Evolutionary conservation across 2,888 invertebrate genomes (phyloP), one percentile per base, ranked within the genome.

Genomic region (Ypsolopha scabrella): DNA sequence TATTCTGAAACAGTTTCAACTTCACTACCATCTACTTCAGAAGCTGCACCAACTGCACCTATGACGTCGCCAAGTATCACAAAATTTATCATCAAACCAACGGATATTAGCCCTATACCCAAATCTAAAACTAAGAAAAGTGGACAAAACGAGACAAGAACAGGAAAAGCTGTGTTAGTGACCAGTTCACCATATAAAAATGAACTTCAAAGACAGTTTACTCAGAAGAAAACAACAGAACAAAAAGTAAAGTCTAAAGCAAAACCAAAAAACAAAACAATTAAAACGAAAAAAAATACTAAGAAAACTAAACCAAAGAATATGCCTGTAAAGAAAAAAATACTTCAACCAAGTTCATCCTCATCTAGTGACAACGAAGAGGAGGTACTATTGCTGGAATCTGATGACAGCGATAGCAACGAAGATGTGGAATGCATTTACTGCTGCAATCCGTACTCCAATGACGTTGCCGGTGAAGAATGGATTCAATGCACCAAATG

Each of bases 401-500:
- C 24, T 37, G 48, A 37, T n/a, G 48, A 48, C 13, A 48, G 48
- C 38, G 39, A 33, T 36, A 33, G 14, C 7, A 38, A 36, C 38
- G 48, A 48, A 48, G 37, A 48, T 13, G 48, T 37, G 24, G 48
- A 38, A 24, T 48, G 48, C 36, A 48, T 48, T 36, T 38, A 38
- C n/a, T 48, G 52, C 43, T 10, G 34, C n/a, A 41, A 48, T 24
- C 48, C 34, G 8, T 49, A 43, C 44, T 49, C 52, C 36, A 41
- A 48, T 39, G 45, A 52, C 37, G 35, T 35, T 43, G 45, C 48
- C 38, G 50, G 49, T 49, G 52, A 52, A 49, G 45, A 52, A 45
- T 52, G 52, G 52, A 43, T 44, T 35, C 38, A 52, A 33, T 52
- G 52, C 45, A 41, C 41, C 44, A 48, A 35, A 13, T 52, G 52